Base-by-base conservation (phyloP, 2,888 invertebrate species). In the Leucoptera coffeella region DNA sequence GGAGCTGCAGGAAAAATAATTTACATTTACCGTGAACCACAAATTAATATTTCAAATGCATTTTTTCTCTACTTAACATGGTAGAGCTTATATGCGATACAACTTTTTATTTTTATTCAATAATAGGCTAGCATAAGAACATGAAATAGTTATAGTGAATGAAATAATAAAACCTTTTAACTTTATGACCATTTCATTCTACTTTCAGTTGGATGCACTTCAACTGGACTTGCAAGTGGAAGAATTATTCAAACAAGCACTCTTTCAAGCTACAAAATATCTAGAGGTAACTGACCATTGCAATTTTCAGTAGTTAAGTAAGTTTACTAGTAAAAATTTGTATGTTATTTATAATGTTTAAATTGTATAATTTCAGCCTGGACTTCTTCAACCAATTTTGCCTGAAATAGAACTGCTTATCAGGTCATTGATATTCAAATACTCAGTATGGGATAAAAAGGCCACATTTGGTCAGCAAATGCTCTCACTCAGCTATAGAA, bases 381-480 rank as follows among this genome's bases (percentile, higher is more conserved):
- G 75, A 23, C 43, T 76, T 25, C 54, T 75, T 28, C 73, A 77
- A 28, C 74, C 73, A 35, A 59, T 78, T 28, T 73, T 82, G 36
- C 80, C 85, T 3, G 88, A 89, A 54, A 47, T 89, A 14, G 81
- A 85, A 43, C 60, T 83, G 7, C 26, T 83, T 4, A 55, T 88
- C 27, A 72, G 78, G 41, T 65, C 82, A 34, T 62, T 80, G 30
- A 73, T 89, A 31, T 82, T 85, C 64, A 76, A 79, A 39, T 78
- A 82, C 40, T 83, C 89, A 1, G 47, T 90, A 9, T 74, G 75
- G 32, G 69, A 74, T 38, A 74, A 77, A 30, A 76, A 76, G 36
- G 67, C 78, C 4, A 86, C 88, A 8, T 86, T 92, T 65, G 92
- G 92, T 0, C 92, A 93, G 47, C 81, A 85, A 39, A 65, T 92